Evolutionary conservation across 2,888 invertebrate species (phyloP).

Genomic region (Sinhomidia bicolor): DNA sequence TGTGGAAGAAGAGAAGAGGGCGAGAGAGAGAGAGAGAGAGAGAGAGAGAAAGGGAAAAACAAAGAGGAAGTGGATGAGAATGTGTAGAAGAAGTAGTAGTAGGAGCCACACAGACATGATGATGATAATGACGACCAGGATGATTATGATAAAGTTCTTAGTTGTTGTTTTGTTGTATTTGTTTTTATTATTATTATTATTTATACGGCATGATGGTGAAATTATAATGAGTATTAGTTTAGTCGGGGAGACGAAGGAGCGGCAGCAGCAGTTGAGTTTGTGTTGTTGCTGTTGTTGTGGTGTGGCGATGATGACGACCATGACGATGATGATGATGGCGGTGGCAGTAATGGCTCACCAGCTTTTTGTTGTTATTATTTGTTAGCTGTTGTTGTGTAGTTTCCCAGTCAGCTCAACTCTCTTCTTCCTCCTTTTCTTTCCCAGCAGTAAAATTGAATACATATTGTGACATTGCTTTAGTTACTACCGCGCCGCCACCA

Average conservation of each 20-base stretch:
- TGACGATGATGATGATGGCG: not conserved
- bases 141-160: constrained; percentile 42
- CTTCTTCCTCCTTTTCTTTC: not conserved
- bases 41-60: not conserved
- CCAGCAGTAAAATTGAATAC: constrained; percentile 22
- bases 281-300: constrained; percentile 9
- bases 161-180: constrained; percentile 40
- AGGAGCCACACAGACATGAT: too few species aligned
- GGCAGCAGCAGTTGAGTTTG: not conserved
- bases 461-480: constrained; percentile 20
- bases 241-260: not conserved
- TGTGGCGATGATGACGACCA: not conserved
- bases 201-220: not conserved
- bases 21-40: too few species aligned
- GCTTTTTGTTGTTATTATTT: constrained; percentile 1
- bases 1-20: not conserved
- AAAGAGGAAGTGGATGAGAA: not conserved
- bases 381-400: not conserved
- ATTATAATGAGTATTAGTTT: constrained; percentile 28
- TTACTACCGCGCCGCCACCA: too few species aligned
- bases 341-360: not conserved
- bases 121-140: constrained; percentile 45
- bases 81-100: too few species aligned
- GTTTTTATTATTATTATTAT: constrained; percentile 40
- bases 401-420: not conserved